phyloP scores from a whole-genome alignment of 2,113 vertebrate genomes.

The Cavia aperea region DNA sequence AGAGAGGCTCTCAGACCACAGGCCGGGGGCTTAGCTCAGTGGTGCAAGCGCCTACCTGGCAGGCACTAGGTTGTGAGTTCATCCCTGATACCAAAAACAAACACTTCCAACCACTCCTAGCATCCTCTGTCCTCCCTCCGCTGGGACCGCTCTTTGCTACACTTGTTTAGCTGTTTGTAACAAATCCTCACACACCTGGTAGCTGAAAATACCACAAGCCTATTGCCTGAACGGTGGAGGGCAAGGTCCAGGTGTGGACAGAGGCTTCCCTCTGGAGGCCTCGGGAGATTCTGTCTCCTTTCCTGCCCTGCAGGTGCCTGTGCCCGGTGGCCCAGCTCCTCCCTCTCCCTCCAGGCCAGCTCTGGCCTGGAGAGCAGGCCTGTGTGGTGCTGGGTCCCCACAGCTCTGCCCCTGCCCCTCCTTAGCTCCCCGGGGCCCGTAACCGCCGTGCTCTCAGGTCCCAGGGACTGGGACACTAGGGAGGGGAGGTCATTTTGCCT shows the following conservation, averaged over 20 bases:
- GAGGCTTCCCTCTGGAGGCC: background rate
- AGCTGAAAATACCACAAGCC: background rate
- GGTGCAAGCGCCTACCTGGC: no score
- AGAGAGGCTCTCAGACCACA: background rate
- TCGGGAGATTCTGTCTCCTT: background rate
- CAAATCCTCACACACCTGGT: background rate
- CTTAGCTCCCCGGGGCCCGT: no score
- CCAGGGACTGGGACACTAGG: no score
- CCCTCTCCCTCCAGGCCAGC: background rate
- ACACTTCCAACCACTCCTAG: background rate
- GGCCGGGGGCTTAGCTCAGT: no score
- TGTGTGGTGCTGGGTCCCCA: no score
- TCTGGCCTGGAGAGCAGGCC: background rate
- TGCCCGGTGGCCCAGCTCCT: background rate
- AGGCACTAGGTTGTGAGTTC: no score
- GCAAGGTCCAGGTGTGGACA: background rate
- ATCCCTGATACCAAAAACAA: no score
- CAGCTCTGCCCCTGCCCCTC: background rate
- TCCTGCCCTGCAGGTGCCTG: background rate
- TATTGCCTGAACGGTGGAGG: no score
- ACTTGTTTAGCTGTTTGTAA: background rate
- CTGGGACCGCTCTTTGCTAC: accelerated
- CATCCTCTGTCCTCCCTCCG: background rate
- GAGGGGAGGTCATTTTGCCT: no score
- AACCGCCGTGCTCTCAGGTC: no score